Percentiles rank a stretch among this genome's conserved stretches.
phyloP scores from a whole-genome alignment of 2,797 vertebrate species.

The Ciconia nigra region DNA sequence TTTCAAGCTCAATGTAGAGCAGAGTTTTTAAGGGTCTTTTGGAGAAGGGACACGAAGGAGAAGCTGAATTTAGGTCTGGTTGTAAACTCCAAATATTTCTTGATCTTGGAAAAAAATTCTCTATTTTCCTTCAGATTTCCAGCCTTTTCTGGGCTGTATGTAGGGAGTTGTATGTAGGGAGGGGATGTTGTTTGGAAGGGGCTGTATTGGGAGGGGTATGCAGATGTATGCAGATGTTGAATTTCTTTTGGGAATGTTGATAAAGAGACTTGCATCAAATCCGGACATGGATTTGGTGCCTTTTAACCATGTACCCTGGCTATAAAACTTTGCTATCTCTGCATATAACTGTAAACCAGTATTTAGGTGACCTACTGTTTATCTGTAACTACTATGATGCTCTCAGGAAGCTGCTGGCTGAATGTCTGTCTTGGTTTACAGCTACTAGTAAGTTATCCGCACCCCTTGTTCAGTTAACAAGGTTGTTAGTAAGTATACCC shows the following conservation, averaged over 20 bases:
- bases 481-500: background rate
- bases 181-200: background rate
- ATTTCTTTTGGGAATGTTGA: background rate
- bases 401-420: background rate
- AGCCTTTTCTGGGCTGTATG: background rate
- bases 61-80: background rate
- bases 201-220: background rate
- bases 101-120: background rate
- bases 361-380: background rate
- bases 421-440: background rate
- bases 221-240: background rate
- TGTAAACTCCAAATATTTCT: background rate
- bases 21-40: background rate
- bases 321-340: background rate
- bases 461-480: background rate
- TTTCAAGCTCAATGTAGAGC: background rate
- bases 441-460: background rate
- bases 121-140: background rate
- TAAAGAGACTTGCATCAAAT: background rate
- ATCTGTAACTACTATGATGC: background rate
- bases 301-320: background rate
- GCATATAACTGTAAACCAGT: background rate
- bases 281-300: background rate
- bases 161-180: background rate
- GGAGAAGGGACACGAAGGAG: background rate